Conservation (phyloP, 2,113 vertebrate species). For the Polypterus senegalus region DNA sequence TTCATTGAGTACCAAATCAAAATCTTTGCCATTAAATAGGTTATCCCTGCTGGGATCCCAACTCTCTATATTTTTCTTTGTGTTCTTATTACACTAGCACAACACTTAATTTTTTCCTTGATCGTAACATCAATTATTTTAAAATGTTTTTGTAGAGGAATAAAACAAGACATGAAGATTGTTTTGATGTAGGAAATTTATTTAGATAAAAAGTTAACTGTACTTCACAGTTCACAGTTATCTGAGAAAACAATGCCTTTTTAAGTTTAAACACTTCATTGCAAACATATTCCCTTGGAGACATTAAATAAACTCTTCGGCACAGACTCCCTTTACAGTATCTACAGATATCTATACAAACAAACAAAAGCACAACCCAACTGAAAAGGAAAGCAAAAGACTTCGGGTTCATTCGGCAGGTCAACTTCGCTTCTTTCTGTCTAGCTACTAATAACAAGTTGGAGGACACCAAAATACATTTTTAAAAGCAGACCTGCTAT, state of each 20-base stretch:
- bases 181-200: slow-evolving; percentile 39
- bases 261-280: slow-evolving; percentile 17
- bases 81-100: too few relatives aligned
- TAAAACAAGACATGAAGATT: background rate
- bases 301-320: background rate
- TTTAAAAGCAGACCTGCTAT: too few relatives aligned
- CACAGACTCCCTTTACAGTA: background rate
- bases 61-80: too few relatives aligned
- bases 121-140: too few relatives aligned
- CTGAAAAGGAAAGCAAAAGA: background rate
- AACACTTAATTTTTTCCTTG: too few relatives aligned
- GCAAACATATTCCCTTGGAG: slow-evolving; percentile 3
- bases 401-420: background rate
- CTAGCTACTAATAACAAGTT: too few relatives aligned
- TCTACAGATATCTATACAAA: slow-evolving; percentile 15
- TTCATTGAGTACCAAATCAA: too few relatives aligned
- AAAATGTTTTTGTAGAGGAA: too few relatives aligned
- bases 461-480: too few relatives aligned
- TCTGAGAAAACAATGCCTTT: slow-evolving; percentile 6
- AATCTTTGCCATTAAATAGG: too few relatives aligned
- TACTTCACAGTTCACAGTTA: background rate
- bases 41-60: too few relatives aligned
- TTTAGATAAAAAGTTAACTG: slow-evolving; percentile 35
- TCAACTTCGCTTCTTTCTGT: too few relatives aligned
- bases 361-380: slow-evolving; percentile 5